Evolutionary conservation across 2,888 invertebrate species (phyloP), one percentile per base, ranked within the genome.

Genomic region (Rhamnusium bicolor): DNA sequence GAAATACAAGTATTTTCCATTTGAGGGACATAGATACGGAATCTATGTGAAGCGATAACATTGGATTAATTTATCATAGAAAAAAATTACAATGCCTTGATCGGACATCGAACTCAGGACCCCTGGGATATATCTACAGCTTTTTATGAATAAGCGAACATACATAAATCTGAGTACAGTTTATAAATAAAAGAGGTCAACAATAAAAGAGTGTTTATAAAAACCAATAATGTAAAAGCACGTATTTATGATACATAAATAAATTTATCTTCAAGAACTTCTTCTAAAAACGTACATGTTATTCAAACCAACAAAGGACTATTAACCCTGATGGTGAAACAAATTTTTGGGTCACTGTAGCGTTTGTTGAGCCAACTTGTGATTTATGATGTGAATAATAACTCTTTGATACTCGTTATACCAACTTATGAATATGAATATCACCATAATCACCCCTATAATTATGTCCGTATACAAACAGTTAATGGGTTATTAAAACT

Each of bases 401-500:
- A 67, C 65, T 46, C 46, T 40, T 51, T 67, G 66, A 40, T 54
- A 40, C 66, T 67, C 56, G 53, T 56, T 56, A 27, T 54, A 54
- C 56, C 66, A 27, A 67, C 56, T 67, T 67, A 66, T 66, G 66
- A 66, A 66, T 66, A 46, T 67, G 66, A 67, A 56, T 67, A 67
- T 67, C 66, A 56, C 66, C 56, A 67, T 67, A 67, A 67, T 67
- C 54, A 67, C 66, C 66, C 66, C 54, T 56, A 67, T 54, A 67
- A 56, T 67, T 67, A 67, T 24, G 66, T 67, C 56, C 66, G 66
- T 46, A 56, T 56, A 67, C 66, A 67, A 67, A 67, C 66, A 67
- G 66, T 19, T 67, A 67, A 67, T 67, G 56, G 66, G 66, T 67
- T 67, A 67, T 67, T 67, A 67, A 67, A 67, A 67, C 66, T 67